Evolutionary conservation across 2,797 vertebrate genomes (phyloP).

Genomic region (Thripadectes ignobilis): DNA sequence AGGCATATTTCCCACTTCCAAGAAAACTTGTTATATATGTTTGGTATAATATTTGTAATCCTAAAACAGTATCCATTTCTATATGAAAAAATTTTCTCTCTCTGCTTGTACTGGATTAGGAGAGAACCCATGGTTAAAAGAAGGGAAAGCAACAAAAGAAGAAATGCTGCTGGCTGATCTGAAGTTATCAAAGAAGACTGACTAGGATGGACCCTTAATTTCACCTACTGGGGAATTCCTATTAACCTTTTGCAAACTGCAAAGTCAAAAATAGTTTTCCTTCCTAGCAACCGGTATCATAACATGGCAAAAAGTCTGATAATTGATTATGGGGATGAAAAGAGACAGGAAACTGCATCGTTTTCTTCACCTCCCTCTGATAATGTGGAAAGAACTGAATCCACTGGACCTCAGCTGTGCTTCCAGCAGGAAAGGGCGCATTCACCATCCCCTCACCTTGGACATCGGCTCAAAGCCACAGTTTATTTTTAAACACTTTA

Average conservation of each 20-base stretch:
- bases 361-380: not conserved
- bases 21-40: not conserved
- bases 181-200: not conserved
- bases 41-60: not conserved
- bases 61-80: not conserved
- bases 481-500: slow-evolving; percentile 47
- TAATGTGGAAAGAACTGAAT: not conserved
- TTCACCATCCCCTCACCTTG: slow-evolving; percentile 36
- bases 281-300: not conserved
- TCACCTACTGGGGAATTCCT: not conserved
- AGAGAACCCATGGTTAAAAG: not conserved
- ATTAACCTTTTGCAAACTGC: not conserved
- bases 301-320: not conserved
- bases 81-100: not conserved
- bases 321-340: not conserved
- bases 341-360: not conserved
- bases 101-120: not conserved
- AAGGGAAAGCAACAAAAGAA: not conserved
- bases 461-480: not conserved
- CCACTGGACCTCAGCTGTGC: not conserved
- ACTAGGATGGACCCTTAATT: not conserved
- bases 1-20: not conserved
- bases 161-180: not conserved
- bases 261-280: not conserved
- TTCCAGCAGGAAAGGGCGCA: not conserved